Base-by-base conservation (phyloP, 2,888 invertebrate species). In the Agrotis ipsilon region DNA sequence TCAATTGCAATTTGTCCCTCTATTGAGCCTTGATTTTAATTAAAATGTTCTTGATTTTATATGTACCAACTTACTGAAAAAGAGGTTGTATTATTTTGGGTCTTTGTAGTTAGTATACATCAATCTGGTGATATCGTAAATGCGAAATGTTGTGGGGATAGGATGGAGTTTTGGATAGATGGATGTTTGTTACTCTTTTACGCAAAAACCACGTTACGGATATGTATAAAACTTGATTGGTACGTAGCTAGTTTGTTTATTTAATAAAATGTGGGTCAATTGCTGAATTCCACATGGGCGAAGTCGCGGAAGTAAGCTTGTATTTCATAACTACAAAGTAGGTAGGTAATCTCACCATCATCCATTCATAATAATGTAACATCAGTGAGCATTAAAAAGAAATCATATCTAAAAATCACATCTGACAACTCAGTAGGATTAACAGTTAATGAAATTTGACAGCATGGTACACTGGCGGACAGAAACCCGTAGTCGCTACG, bases 361-460 rank as follows among this genome's bases (percentile, higher is more conserved):
- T 55, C 14, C 14, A 45, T 54, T 59, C 21, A 54, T 9, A 49
- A 75, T 32, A n/a, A 52, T 3, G 16, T 52, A 24, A 59, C 19
- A 57, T 27, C 49, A 54, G 14, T 27, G 6, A 43, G 7, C 39
- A 64, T 57, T 58, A 45, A 78, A 64, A 43, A 64, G 39, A 78
- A 78, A 65, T 71, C 55, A 52, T 21, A 19, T 32, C 6, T 0
- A 16, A 60, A 54, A 54, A 54, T 67, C 49, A 32, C 19, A 39
- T 79, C 63, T 60, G 65, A 54, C 78, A 52, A 51, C 51, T 59
- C n/a, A 21, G 16, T 45, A 55, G 4, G 16, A 57, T 64, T 48
- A 58, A 24, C 14, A 62, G n/a, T 59, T 76, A 63, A 73, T 66
- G 51, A 21, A 66, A 73, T 43, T 67, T 79, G 79, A 67, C 66